Evolutionary conservation across 2,113 vertebrate species (phyloP), one percentile per base, ranked within the genome.

Genomic region (Dasyprocta punctata): DNA sequence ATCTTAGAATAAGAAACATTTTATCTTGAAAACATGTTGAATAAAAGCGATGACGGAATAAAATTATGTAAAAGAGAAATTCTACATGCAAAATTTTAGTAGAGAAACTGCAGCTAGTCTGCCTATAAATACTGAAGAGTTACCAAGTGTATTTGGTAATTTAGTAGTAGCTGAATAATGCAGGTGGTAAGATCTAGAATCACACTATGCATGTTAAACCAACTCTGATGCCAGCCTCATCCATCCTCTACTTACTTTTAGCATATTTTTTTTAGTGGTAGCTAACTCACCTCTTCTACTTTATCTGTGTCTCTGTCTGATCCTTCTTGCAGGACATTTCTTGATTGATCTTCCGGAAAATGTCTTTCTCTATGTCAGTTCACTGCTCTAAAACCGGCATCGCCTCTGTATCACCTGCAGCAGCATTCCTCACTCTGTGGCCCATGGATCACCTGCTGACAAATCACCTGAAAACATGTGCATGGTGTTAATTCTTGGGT

Each of bases 41-140:
- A 85, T 61, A 24, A 94, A 87, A 90, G 11, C 26, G 28, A 71
- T 86, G 67, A 65, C 44, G 22, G 67, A 95, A 92, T 71, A 87
- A 93, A 54, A 65, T 89, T 49, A 77, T 22, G 41, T 77, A 20
- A 95, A 88, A 83, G 58, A 69, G 63, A 60, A 63, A 49, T 56
- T 92, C 87, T 85, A 28, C 47, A 65, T 24, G 60, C 44, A 58
- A 73, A 36, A 77, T 88, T 83, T 58, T 89, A 63, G 33, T n/a
- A 65, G 52, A 95, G 49, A 73, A 19, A 65, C 8, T 13, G 17
- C 80, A 87, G 26, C 13, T 61, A 11, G 30, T 52, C 52, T 61
- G 7, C 85, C 41, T 5, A 0, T 38, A 44, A 49, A n/a, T 41
- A 38, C 26, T 24, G 7, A 49, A 58, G 38, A 67, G 41, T 71